Base-by-base conservation (phyloP, 2,797 vertebrate species). In the Melanotaenia boesemani region DNA sequence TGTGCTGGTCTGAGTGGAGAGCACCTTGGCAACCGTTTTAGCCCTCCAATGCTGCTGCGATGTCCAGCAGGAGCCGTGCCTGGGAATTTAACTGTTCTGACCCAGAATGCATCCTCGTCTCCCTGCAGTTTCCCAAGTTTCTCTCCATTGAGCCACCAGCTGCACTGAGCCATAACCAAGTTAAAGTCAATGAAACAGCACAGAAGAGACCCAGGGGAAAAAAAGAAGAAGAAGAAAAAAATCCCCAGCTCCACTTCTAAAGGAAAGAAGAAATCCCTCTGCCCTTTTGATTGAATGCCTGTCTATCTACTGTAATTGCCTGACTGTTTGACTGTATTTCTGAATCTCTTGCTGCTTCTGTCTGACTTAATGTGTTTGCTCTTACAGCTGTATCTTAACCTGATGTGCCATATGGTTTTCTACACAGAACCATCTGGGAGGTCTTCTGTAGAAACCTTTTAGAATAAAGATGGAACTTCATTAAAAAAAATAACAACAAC, bases 11-110 rank as follows among this genome's bases (percentile, higher is more conserved):
- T 58, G 36, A 62, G 26, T 62, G 15, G 37, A 6, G 26, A 75
- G 68, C 36, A 81, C 57, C 84, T n/a, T 67, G 70, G 70, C 41
- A 79, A 72, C 81, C 74, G 26, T 59, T 66, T 50, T 11, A 67
- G 59, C 63, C 9, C 59, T 60, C 28, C n/a, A 44, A 60, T 58
- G 54, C 69, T 73, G 18, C 59, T 58, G 67, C 32, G 69, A 12
- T 55, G 32, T 86, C 60, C 75, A 72, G 67, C 66, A 80, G 74
- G 56, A 67, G 61, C 20, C 44, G 68, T 11, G 15, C 52, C 72
- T 78, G 50, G 36, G 74, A 81, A 74, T 86, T 89, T 90, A 86
- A 81, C 82, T 81, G 74, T 72, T 81, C 60, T 85, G 88, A 88
- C 83, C 80, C 67, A 57, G 22, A 88, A 74, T 77, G 69, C 73